A percentile compares a stretch with the other conserved stretches of the same genome.
Conservation (phyloP, 2,888 invertebrate genomes). For the Lamellibrachia satsuma region DNA sequence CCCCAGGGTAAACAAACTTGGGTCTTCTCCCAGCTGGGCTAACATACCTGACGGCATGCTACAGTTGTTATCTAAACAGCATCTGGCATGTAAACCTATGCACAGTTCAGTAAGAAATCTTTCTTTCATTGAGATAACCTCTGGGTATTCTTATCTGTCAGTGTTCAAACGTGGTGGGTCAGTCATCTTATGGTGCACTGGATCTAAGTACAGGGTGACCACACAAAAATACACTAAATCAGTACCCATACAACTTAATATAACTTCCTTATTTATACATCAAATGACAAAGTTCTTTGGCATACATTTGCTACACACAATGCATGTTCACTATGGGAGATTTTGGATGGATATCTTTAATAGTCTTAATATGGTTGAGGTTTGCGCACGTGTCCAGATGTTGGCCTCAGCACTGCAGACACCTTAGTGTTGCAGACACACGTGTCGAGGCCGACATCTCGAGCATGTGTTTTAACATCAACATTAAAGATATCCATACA, state of each 20-base stretch:
- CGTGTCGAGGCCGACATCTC: too few relatives aligned
- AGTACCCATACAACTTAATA: too few relatives aligned
- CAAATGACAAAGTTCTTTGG: neutral
- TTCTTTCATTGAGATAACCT: neutral
- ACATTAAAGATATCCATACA: too few relatives aligned
- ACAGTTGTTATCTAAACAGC: neutral
- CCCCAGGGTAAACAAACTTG: neutral
- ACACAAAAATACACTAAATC: too few relatives aligned
- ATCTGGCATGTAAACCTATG: neutral
- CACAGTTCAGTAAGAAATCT: neutral
- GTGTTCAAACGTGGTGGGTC: neutral
- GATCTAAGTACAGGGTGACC: neutral
- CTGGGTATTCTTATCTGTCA: neutral
- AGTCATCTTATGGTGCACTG: neutral
- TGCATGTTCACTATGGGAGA: too few relatives aligned
- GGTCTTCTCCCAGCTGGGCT: constrained; percentile 4
- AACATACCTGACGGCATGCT: neutral
- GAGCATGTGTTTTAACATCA: too few relatives aligned
- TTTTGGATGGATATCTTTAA: too few relatives aligned
- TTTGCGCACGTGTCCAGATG: too few relatives aligned
- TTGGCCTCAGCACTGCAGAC: too few relatives aligned
- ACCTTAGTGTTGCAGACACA: too few relatives aligned
- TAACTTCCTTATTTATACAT: neutral
- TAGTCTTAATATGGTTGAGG: too few relatives aligned
- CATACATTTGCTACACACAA: too few relatives aligned